Conservation (phyloP, 1,140 invertebrate genomes). For the Diploscapter pachys region DNA sequence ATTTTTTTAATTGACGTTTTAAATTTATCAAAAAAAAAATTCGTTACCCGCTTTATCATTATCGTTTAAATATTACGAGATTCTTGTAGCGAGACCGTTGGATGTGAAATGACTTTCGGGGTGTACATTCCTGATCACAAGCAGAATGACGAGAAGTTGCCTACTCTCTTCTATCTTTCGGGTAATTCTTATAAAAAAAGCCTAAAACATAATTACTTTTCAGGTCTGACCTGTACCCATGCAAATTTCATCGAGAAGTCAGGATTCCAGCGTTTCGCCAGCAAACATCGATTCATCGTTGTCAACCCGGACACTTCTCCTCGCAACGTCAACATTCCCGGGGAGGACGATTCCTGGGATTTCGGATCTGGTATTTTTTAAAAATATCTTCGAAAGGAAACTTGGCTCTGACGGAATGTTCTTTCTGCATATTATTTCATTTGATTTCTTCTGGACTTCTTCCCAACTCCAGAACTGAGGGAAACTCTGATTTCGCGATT, state of each 20-base stretch:
- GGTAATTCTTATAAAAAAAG: slow-evolving; percentile 60
- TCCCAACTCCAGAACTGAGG: too few species aligned
- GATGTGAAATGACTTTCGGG: slow-evolving; percentile 88
- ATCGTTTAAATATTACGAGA: not conserved
- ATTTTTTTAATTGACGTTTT: not conserved
- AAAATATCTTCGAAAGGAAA: too few species aligned
- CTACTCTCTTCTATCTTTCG: slow-evolving; percentile 88
- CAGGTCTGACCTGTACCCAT: slow-evolving; percentile 84
- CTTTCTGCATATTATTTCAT: too few species aligned
- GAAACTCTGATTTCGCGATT: too few species aligned
- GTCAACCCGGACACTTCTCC: slow-evolving; percentile 94
- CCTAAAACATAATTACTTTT: slow-evolving; percentile 18
- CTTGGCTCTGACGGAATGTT: too few species aligned
- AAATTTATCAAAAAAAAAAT: not conserved
- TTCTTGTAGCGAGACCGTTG: slow-evolving; percentile 69
- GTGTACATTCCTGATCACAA: slow-evolving; percentile 79
- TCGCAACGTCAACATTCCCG: slow-evolving; percentile 69
- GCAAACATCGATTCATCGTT: slow-evolving; percentile 76
- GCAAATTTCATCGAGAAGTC: slow-evolving; percentile 93
- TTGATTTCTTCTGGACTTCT: not conserved
- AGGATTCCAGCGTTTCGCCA: slow-evolving; percentile 81
- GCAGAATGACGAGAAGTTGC: slow-evolving; percentile 68
- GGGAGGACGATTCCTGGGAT: slow-evolving; percentile 81
- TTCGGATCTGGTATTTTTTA: slow-evolving; percentile 71
- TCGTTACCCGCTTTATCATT: not conserved